Evolutionary conservation across 2,113 vertebrate species (phyloP).

Genomic region (Eleginops maclovinus): DNA sequence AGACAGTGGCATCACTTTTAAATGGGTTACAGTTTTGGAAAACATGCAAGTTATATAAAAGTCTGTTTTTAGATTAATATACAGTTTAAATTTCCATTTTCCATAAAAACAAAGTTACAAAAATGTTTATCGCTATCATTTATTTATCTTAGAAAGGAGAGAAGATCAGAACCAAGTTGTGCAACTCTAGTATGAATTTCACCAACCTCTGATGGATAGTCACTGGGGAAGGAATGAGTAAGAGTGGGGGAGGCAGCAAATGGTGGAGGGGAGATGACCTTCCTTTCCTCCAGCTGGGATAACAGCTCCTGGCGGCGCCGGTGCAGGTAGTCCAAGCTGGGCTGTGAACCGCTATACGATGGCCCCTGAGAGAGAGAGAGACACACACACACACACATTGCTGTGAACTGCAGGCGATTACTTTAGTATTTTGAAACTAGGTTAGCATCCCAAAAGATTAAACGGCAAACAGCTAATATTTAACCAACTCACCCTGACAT

Average conservation of each 20-base stretch:
- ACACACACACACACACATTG: constrained; percentile 18
- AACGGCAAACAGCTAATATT: background rate
- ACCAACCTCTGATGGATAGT: constrained; percentile 88
- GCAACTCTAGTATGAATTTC: background rate
- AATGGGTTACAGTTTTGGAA: background rate
- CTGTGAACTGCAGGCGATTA: background rate
- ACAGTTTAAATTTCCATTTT: no score
- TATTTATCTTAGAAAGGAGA: no score
- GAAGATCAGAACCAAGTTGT: no score
- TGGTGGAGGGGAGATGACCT: constrained; percentile 96
- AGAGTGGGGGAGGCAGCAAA: constrained; percentile 94
- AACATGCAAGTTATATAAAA: no score
- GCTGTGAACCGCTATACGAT: constrained; percentile 84
- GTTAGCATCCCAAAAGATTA: background rate
- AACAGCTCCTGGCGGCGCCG: constrained; percentile 94
- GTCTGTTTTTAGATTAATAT: no score
- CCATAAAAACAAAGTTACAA: no score
- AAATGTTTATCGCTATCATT: no score
- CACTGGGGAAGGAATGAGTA: constrained; percentile 89
- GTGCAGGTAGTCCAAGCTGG: constrained; percentile 94
- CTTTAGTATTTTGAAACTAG: background rate
- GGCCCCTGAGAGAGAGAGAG: constrained; percentile 33
- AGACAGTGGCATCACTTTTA: background rate
- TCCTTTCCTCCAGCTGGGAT: constrained; percentile 95
- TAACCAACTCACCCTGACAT: constrained; percentile 86